Conservation (phyloP, 2,888 invertebrate genomes). For the Cantharis rufa region DNA sequence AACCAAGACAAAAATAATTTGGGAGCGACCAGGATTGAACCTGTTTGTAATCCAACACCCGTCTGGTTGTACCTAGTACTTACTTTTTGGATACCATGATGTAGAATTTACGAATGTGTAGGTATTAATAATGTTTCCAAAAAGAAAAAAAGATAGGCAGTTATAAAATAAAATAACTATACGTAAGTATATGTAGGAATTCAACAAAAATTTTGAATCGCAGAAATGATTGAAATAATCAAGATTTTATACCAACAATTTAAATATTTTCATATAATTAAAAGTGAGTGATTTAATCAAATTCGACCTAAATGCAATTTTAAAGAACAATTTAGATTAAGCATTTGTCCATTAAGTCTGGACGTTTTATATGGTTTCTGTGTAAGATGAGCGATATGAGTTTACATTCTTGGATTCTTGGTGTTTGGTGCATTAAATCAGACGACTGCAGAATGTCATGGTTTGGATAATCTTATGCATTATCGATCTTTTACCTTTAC, state of each 20-base stretch:
- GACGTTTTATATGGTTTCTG: not conserved
- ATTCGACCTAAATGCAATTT: not conserved
- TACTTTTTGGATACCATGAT: too few relatives aligned
- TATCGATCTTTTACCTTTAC: slow-evolving; percentile 23
- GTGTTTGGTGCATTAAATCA: slow-evolving; percentile 30
- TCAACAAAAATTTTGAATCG: not conserved
- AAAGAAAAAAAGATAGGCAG: too few relatives aligned
- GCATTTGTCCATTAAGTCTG: not conserved
- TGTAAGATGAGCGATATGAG: slow-evolving; percentile 10
- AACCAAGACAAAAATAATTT: too few relatives aligned
- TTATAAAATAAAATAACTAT: not conserved
- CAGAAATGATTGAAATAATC: slow-evolving; percentile 50
- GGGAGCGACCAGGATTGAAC: too few relatives aligned
- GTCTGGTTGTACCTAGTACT: too few relatives aligned
- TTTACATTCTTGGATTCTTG: slow-evolving; percentile 29
- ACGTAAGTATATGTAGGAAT: not conserved
- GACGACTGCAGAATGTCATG: slow-evolving; percentile 28
- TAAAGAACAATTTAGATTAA: not conserved
- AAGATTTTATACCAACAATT: slow-evolving; percentile 48
- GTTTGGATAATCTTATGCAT: slow-evolving; percentile 24
- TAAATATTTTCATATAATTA: slow-evolving; percentile 46
- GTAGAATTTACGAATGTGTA: too few relatives aligned
- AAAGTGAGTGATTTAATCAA: slow-evolving; percentile 15
- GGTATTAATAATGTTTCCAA: too few relatives aligned
- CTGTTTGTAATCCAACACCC: too few relatives aligned